Evolutionary conservation across 2,888 invertebrate genomes (phyloP).

Genomic region (Conops quadrifasciatus): DNA sequence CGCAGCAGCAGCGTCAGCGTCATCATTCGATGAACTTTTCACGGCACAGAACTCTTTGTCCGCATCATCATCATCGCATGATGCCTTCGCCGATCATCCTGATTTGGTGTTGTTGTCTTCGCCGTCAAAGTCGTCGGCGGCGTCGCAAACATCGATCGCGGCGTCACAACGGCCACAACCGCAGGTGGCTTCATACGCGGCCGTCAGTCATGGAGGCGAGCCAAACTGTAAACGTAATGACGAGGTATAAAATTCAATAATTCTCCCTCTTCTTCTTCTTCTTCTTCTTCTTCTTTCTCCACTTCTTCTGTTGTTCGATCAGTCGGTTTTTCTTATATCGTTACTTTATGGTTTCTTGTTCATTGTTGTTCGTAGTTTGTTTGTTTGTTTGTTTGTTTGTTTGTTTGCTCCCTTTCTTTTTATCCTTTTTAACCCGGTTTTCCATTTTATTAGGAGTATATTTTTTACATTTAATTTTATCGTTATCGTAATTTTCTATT

Average conservation of each 20-base stretch:
- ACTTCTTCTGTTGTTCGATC: no score
- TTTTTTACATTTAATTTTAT: neutral
- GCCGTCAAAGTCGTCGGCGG: neutral
- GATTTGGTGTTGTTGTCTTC: neutral
- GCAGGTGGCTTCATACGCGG: conserved; percentile 45
- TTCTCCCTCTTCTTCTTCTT: conserved; percentile 23
- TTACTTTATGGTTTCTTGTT: neutral
- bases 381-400: no score
- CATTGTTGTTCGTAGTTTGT: no score
- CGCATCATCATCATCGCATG: neutral
- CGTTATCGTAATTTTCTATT: neutral
- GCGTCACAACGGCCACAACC: conserved; percentile 48
- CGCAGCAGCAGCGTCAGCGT: conserved; percentile 6
- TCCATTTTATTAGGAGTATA: no score
- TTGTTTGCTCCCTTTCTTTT: no score
- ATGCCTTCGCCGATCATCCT: neutral
- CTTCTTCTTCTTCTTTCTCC: conserved; percentile 28
- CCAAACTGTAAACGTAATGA: conserved; percentile 50
- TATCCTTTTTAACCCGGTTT: neutral
- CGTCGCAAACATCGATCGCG: neutral
- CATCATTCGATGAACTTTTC: neutral
- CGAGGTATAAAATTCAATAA: conserved; percentile 53
- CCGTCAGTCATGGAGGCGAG: conserved; percentile 39
- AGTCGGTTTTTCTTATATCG: neutral
- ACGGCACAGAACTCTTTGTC: neutral